These are phyloP conservation scores for Mungos mungo DNA, from an alignment of 2,113 vertebrate genomes.

Conservation along the genomic window DNA sequence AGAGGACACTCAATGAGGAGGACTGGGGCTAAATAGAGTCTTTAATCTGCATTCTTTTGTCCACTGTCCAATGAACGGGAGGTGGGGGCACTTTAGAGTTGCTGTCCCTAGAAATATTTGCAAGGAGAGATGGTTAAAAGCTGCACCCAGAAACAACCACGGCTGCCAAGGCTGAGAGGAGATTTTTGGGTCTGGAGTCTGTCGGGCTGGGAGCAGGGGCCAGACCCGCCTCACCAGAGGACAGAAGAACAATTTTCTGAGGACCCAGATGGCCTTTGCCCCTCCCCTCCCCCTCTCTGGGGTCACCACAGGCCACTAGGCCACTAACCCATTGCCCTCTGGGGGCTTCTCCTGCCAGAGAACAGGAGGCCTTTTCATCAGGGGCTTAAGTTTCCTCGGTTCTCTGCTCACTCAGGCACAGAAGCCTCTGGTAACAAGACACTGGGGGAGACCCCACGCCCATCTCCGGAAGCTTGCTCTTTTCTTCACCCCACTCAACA, in stretches of 20 bases:
- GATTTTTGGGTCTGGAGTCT: background rate
- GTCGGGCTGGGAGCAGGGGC: background rate
- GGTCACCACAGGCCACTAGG: constrained; percentile 58
- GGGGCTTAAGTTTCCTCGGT: constrained; percentile 32
- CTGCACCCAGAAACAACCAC: background rate
- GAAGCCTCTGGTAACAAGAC: constrained; percentile 33
- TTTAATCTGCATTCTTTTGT: constrained; percentile 43
- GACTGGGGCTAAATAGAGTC: background rate
- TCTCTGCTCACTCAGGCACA: constrained; percentile 23
- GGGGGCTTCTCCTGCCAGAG: constrained; percentile 34
- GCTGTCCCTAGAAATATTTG: background rate
- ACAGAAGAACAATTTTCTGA: background rate
- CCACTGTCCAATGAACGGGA: background rate
- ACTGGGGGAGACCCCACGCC: background rate
- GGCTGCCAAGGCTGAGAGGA: background rate
- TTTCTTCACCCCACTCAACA: background rate
- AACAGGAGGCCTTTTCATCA: constrained; percentile 68
- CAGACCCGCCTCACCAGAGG: background rate
- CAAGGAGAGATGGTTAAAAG: background rate
- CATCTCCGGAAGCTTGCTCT: background rate
- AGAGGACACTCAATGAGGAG: background rate
- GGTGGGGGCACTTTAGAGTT: background rate
- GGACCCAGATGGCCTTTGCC: background rate
- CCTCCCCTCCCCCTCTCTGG: background rate
- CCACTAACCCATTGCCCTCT: constrained; percentile 53